phyloP scores from a whole-genome alignment of 2,797 vertebrate species.

The Phalloptychus januarius region DNA sequence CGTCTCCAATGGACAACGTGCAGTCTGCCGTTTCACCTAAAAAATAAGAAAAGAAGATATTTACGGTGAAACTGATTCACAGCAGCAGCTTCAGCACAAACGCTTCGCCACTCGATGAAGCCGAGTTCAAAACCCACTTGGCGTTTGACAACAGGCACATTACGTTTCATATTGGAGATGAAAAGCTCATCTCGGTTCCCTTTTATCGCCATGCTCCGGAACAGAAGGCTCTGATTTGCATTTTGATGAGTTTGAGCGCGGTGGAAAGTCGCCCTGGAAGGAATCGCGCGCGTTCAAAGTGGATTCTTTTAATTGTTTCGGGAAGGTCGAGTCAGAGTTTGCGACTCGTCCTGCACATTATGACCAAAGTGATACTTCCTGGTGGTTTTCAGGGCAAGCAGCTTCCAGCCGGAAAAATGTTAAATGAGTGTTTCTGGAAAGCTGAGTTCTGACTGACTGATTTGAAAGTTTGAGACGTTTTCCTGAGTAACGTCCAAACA shows the following conservation, averaged over 20 bases:
- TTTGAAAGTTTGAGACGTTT: not conserved
- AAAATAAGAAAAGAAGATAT: not conserved
- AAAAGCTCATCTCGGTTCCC: not conserved
- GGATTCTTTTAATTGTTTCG: not conserved
- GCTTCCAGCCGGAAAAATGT: not conserved
- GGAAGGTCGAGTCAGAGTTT: not conserved
- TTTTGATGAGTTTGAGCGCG: slow-evolving; percentile 2
- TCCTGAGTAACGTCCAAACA: not conserved
- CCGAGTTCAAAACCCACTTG: not conserved
- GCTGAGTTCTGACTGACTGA: not conserved
- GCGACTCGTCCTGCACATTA: not conserved
- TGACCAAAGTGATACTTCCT: not conserved
- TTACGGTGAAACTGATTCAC: not conserved
- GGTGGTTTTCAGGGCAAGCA: not conserved
- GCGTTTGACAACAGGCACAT: not conserved
- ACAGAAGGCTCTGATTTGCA: not conserved
- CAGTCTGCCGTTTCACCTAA: slow-evolving; percentile 90
- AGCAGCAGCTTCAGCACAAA: not conserved
- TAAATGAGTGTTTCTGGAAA: not conserved
- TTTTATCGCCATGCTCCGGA: not conserved
- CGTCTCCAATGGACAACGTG: slow-evolving; percentile 87
- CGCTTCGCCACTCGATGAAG: not conserved
- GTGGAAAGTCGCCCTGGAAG: not conserved
- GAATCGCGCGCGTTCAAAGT: not conserved
- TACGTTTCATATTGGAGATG: not conserved